Conservation (phyloP, 2,797 vertebrate species). For the Anableps anableps region DNA sequence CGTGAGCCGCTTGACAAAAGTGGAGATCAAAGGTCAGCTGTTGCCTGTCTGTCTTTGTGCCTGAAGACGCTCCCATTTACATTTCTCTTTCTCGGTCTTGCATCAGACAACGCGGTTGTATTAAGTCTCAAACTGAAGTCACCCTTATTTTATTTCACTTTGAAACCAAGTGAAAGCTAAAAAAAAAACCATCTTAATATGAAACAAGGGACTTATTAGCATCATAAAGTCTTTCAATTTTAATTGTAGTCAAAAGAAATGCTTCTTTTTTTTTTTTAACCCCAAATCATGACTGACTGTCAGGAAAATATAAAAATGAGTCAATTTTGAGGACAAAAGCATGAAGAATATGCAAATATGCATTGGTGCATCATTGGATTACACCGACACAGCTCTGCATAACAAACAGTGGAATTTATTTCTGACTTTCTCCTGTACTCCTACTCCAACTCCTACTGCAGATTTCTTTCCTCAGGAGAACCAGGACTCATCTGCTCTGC, state of each 20-base stretch:
- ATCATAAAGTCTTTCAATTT: neutral
- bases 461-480: slow-evolving; percentile 49
- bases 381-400: slow-evolving; percentile 61
- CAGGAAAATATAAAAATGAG: slow-evolving; percentile 1
- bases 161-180: slow-evolving; percentile 24
- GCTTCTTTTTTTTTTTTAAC: neutral
- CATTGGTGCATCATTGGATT: slow-evolving; percentile 58
- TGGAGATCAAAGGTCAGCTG: slow-evolving; percentile 91
- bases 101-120: slow-evolving; percentile 60
- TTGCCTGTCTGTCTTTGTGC: slow-evolving; percentile 20
- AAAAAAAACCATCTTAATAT: slow-evolving; percentile 41
- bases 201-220: slow-evolving; percentile 24
- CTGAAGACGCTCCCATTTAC: slow-evolving; percentile 51
- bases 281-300: neutral
- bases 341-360: slow-evolving; percentile 50
- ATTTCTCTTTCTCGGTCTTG: slow-evolving; percentile 70
- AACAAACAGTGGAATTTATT: slow-evolving; percentile 61
- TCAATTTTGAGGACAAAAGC: slow-evolving; percentile 31
- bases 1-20: slow-evolving; percentile 80
- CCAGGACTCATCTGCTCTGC: slow-evolving; percentile 37
- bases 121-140: slow-evolving; percentile 43
- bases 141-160: slow-evolving; percentile 9
- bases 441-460: slow-evolving; percentile 68
- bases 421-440: slow-evolving; percentile 60
- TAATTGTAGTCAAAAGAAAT: neutral